phyloP scores from a whole-genome alignment of 2,113 vertebrate species.

The Sinocyclocheilus anophthalmus region DNA sequence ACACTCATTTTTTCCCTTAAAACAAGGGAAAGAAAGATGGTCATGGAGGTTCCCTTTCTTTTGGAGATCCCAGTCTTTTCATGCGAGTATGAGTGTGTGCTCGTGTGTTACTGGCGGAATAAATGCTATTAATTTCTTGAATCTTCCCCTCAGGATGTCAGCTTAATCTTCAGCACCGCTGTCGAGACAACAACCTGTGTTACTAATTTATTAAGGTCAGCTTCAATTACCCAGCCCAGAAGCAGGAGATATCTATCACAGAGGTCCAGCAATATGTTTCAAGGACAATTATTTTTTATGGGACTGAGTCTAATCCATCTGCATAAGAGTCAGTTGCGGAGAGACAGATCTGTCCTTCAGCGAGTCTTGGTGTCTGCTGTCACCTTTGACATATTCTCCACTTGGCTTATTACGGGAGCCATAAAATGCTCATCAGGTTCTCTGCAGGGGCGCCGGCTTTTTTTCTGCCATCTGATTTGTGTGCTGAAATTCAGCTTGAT shows the following conservation, averaged over 20 bases:
- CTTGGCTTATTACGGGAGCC: conserved; percentile 50
- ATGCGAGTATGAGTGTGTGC: conserved; percentile 34
- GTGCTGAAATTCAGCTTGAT: no score
- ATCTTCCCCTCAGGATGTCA: conserved; percentile 66
- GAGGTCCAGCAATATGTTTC: conserved; percentile 70
- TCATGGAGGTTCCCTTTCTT: neutral
- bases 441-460: conserved; percentile 33
- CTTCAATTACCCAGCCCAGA: conserved; percentile 69
- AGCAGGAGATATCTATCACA: conserved; percentile 69
- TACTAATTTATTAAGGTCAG: conserved; percentile 75
- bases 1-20: neutral
- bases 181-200: conserved; percentile 63
- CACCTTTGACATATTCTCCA: conserved; percentile 54
- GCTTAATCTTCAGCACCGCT: conserved; percentile 68
- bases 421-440: conserved; percentile 54
- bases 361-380: conserved; percentile 49
- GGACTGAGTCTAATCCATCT: conserved; percentile 73
- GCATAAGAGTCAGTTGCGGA: conserved; percentile 69
- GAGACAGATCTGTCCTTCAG: conserved; percentile 75
- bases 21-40: neutral
- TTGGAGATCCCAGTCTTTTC: neutral
- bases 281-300: conserved; percentile 78
- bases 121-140: conserved; percentile 66
- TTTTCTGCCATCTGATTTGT: no score
- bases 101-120: conserved; percentile 39